These are phyloP conservation scores for Caenorhabditis sp. DNA, from an alignment of 2,888 invertebrate genomes.

Conservation along the genomic window DNA sequence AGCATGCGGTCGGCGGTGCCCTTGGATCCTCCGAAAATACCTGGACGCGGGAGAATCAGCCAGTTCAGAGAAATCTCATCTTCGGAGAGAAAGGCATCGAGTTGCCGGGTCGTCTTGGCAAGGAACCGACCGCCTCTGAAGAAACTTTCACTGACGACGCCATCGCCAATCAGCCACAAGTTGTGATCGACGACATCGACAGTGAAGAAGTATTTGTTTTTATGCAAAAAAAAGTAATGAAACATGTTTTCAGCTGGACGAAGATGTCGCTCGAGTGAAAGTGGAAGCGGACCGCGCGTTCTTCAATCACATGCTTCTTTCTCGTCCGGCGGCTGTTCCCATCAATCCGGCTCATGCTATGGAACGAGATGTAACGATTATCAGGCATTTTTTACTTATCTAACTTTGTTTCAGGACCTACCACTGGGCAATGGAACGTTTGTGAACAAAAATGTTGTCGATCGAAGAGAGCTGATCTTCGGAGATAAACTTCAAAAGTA, in stretches of 20 bases:
- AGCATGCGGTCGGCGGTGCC: conserved; percentile 39
- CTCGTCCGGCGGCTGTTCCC: conserved; percentile 59
- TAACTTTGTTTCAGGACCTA: conserved; percentile 16
- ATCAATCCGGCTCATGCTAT: conserved; percentile 46
- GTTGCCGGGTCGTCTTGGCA: conserved; percentile 17
- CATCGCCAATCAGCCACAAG: conserved; percentile 19
- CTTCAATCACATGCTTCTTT: conserved; percentile 74
- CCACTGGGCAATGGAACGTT: conserved; percentile 31
- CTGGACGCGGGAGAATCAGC: conserved; percentile 19
- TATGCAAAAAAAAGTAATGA: not conserved
- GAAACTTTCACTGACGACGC: conserved; percentile 42
- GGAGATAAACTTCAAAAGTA: conserved; percentile 66
- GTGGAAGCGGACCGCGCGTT: conserved; percentile 76
- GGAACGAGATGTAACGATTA: conserved; percentile 32
- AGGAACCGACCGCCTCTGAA: conserved; percentile 1
- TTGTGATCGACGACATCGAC: conserved; percentile 46
- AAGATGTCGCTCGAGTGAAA: conserved; percentile 61
- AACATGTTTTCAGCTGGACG: no score
- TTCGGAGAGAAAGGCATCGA: conserved; percentile 46
- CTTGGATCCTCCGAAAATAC: conserved; percentile 30
- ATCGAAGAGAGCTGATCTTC: conserved; percentile 62
- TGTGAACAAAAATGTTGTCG: conserved; percentile 44
- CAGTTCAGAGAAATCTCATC: conserved; percentile 36
- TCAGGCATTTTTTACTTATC: not conserved
- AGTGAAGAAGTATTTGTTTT: conserved; percentile 16